Base-by-base conservation (phyloP, 2,888 invertebrate species). In the Herminia tarsipennalis region DNA sequence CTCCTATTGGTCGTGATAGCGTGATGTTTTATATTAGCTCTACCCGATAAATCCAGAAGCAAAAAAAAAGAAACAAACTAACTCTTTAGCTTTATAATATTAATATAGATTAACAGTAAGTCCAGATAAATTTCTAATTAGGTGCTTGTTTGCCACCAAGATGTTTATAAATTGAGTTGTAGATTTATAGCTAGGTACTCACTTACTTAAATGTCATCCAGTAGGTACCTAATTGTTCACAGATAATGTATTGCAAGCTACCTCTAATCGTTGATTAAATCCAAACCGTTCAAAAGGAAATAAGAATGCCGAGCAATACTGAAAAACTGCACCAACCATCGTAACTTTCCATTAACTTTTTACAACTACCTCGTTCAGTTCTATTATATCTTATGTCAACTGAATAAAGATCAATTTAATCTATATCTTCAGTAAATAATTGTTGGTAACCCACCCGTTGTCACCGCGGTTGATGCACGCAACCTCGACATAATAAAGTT, bases 391-490 rank as follows among this genome's bases (percentile, higher is more conserved):
- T 28, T 55, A 50, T 13, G 0, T 0, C 3, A 4, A 8, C 0
- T 0, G 0, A 0, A 17, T 50, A 57, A 6, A 20, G 34, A 37
- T 37, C 1, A 57, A 33, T 43, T 3, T 49, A 0, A 12, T 1
- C 5, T 32, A 12, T 0, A n/a, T 5, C 0, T 5, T 2, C 13
- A 41, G 20, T 8, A 0, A 18, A 5, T 12, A 2, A 24, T 39
- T 5, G 22, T 34, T 55, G 28, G 58, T 33, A 5, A 27, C 39
- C 18, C 22, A 38, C 48, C 46, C 38, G 34, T 67, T 68, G 66
- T 67, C 62, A 56, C 49, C 50, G 45, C 38, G 24, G 17, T 54
- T 44, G 54, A 56, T 68, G 59, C 66, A 66, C 66, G 66, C 66
- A 65, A 68, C 32, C 51, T 6, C 22, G 18, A 49, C 45, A 40